Conservation (phyloP, 2,113 vertebrate genomes). For the Euleptes europaea region DNA sequence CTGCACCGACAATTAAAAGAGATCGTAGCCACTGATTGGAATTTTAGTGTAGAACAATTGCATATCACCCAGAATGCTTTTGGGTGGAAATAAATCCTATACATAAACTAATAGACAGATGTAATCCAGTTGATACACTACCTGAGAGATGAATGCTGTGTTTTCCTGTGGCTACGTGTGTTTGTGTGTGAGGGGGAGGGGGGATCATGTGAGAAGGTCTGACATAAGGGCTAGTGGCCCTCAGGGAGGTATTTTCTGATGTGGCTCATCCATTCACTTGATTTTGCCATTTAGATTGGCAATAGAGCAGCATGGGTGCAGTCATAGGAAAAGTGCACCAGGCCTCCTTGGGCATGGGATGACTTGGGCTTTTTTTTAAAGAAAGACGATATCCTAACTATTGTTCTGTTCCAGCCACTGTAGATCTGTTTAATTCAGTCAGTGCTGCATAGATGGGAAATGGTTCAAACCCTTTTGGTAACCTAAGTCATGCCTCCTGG, state of each 20-base stretch:
- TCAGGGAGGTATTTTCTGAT: not conserved
- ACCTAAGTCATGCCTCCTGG: conserved; percentile 33
- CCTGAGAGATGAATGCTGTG: not conserved
- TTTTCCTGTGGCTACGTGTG: too few species aligned
- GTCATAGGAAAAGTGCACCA: not conserved
- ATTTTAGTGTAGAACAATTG: not conserved
- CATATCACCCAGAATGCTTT: not conserved
- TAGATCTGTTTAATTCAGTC: not conserved
- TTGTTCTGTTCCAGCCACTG: not conserved
- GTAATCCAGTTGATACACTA: not conserved
- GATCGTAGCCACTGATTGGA: not conserved
- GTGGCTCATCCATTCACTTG: too few species aligned
- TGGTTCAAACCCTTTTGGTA: not conserved
- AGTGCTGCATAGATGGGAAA: not conserved
- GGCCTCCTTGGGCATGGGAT: not conserved
- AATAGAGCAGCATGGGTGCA: not conserved
- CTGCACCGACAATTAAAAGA: not conserved
- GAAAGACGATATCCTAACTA: not conserved
- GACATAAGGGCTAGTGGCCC: not conserved
- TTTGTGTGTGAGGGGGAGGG: too few species aligned
- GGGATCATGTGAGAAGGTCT: not conserved
- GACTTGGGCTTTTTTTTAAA: not conserved
- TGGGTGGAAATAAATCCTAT: not conserved
- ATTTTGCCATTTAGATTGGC: not conserved
- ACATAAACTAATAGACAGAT: not conserved